These are phyloP conservation scores for Syrmaticus mikado DNA, from an alignment of 2,113 vertebrate species.

Conservation along the genomic window DNA sequence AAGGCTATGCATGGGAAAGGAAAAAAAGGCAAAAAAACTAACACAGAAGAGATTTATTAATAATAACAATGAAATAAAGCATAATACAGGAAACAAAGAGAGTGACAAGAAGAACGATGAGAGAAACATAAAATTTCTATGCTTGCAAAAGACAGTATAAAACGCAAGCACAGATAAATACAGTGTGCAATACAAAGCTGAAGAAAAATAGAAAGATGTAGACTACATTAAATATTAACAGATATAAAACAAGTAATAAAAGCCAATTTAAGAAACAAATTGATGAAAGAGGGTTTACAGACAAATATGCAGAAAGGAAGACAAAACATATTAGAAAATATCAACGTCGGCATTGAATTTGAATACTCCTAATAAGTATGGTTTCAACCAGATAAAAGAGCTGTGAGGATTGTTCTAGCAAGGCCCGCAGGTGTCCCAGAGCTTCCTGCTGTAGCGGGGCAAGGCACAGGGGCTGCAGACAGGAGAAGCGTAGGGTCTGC, in stretches of 20 bases:
- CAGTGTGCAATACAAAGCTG: background rate
- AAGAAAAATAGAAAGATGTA: background rate
- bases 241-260: accelerated
- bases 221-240: background rate
- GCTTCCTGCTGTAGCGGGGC: background rate
- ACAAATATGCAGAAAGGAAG: accelerated
- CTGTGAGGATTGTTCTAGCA: accelerated
- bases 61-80: accelerated
- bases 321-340: accelerated
- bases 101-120: accelerated
- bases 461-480: background rate
- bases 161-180: accelerated
- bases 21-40: accelerated
- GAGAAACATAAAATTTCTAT: accelerated
- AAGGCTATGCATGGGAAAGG: accelerated
- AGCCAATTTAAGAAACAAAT: accelerated
- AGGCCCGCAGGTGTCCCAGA: background rate
- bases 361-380: accelerated
- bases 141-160: accelerated
- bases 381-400: accelerated
- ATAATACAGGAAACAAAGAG: accelerated
- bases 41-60: background rate
- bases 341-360: accelerated
- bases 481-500: background rate
- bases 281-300: accelerated